Evolutionary conservation across 1,140 invertebrate species (phyloP), one percentile per base, ranked within the genome.

Genomic region (Drosophila persimilis): DNA sequence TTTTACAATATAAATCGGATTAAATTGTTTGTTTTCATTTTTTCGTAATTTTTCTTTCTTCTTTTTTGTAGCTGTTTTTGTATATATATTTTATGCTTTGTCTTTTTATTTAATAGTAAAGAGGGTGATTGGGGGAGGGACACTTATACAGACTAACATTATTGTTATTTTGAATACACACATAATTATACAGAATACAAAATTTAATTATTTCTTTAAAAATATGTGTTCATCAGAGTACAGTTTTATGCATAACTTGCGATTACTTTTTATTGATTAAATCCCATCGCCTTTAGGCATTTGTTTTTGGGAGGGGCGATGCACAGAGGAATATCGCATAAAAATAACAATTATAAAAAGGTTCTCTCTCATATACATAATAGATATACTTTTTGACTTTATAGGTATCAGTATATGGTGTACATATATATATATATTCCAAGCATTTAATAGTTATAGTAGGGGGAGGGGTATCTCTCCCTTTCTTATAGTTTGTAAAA

Each of bases 271-370:
- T 57, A 54, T 26, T 43, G 7, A 60, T 39, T 39, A 13, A 39
- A 39, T 39, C 11, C 35, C 35, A 39, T 39, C 11, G 44, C 46
- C 26, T 57, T 56, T n/a, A 61, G 55, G 50, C 51, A 66, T 15
- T 69, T 56, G 62, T 47, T 59, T 5, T 26, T 26, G 24, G 24
- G 9, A 57, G 63, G 57, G 69, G 51, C 29, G 51, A 56, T 56
- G 13, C 43, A 54, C 75, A 72, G 75, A 74, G 70, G 62, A 78
- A 88, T 78, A 78, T 80, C 74, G 83, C 77, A 85, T 86, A 85
- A 73, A 81, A 88, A 88, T 86, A 88, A 85, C 81, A 85, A 77
- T 86, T 81, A 85, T 85, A 84, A 88, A 86, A 85, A 84, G 62
- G 59, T 85, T 55, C 54, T 71, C 35, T 59, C n/a, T 75, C 61